Evolutionary conservation across 1,140 invertebrate genomes (phyloP), one percentile per base, ranked within the genome.

Genomic region (Hyphantria cunea): DNA sequence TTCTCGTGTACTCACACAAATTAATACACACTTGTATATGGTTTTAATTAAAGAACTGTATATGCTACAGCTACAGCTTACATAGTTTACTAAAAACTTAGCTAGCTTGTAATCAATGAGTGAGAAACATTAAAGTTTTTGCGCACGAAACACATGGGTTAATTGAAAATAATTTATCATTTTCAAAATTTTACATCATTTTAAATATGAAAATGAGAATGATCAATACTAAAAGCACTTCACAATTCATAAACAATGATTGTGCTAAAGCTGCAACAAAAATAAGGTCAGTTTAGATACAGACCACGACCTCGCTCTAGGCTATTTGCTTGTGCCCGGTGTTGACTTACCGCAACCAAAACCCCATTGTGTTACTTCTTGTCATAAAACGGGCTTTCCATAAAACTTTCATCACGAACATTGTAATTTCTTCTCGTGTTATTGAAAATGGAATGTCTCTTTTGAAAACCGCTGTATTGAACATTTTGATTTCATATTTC

Each of bases 311-410:
- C 86, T 76, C 73, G 73, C 84, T 78, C 55, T 67, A 50, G 78
- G 86, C 79, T 85, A 76, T 86, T 84, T 86, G 76, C 82, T 67
- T 68, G 70, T 56, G 71, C 75, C 72, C 73, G 66, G 66, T 86
- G 82, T 84, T 79, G 78, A 80, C 83, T 80, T 66, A 71, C 72
- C 67, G 76, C 74, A 73, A 74, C 85, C 78, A 81, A 88, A 81
- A 85, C 75, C 79, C 79, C 74, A 86, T 88, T 86, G 80, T 84
- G 80, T 75, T 69, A 80, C 75, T 79, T 79, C 77, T 80, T 81
- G 79, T 79, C 66, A 76, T 68, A 75, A 75, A 78, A 52, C 60
- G 58, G 53, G 64, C 70, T 71, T 60, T 52, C 63, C 71, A 71
- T 72, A 48, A 75, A 77, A 76, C 39, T 76, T 70, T 68, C 55